Evolutionary conservation across 2,797 vertebrate species (phyloP).

Genomic region (Acipenser oxyrinchus): DNA sequence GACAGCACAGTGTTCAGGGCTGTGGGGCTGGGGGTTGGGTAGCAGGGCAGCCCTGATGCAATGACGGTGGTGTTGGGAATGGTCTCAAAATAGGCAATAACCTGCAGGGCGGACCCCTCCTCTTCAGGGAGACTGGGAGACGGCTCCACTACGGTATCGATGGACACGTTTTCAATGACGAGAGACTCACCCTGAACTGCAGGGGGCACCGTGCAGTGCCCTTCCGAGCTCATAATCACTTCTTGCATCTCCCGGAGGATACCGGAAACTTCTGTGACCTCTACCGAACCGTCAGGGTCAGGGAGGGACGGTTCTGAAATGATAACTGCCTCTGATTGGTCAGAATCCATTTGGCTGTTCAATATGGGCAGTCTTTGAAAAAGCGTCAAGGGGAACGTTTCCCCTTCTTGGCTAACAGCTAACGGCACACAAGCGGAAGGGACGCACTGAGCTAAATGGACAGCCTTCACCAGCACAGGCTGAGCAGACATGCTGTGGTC

Average conservation of each 20-base stretch:
- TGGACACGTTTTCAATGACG: conserved; percentile 25
- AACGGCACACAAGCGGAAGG: conserved; percentile 20
- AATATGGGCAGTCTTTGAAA: conserved; percentile 31
- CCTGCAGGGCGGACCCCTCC: conserved; percentile 20
- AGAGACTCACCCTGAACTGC: conserved; percentile 8
- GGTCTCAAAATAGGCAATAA: conserved; percentile 56
- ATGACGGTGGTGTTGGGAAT: conserved; percentile 42
- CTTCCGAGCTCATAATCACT: conserved; percentile 3
- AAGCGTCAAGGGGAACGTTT: conserved; percentile 33
- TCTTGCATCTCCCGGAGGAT: conserved; percentile 27
- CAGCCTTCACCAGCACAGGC: conserved; percentile 17
- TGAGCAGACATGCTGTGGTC: conserved; percentile 22
- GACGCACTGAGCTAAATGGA: conserved; percentile 1
- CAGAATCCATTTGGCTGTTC: conserved; percentile 1
- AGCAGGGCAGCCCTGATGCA: conserved; percentile 9
- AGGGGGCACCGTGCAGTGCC: not conserved
- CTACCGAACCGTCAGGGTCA: conserved; percentile 15
- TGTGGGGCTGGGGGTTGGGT: conserved; percentile 16
- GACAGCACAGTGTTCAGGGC: conserved; percentile 46
- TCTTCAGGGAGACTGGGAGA: not conserved
- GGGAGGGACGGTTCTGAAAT: conserved; percentile 29
- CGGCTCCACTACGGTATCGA: conserved; percentile 28
- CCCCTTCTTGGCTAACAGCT: conserved; percentile 1
- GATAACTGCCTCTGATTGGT: conserved; percentile 34
- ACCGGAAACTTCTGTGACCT: conserved; percentile 28